Evolutionary conservation across 2,888 invertebrate genomes (phyloP).

Genomic region (Phrixothrix hirtus): DNA sequence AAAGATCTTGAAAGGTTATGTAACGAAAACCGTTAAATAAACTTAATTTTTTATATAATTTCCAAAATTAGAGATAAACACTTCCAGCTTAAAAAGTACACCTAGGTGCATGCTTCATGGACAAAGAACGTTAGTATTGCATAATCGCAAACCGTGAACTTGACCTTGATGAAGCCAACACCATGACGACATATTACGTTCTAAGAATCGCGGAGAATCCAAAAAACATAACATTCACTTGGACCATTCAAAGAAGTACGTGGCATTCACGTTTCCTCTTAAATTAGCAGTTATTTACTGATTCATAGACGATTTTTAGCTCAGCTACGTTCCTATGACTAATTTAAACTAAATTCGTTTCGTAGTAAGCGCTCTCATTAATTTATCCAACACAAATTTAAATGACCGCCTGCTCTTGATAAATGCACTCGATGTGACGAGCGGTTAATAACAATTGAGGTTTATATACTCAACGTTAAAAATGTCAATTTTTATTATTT

Average conservation of each 20-base stretch:
- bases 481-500: constrained; percentile 11
- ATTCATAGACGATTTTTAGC: neutral
- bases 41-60: no score
- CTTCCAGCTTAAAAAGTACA: no score
- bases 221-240: constrained; percentile 19
- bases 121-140: constrained; percentile 29
- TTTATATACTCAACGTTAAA: no score
- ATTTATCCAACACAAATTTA: no score
- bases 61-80: no score
- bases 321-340: constrained; percentile 12
- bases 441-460: no score
- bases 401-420: no score
- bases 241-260: constrained; percentile 7
- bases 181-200: constrained; percentile 29
- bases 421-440: no score
- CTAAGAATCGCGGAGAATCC: constrained; percentile 28
- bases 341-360: constrained; percentile 2
- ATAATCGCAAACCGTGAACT: constrained; percentile 34
- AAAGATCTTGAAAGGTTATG: no score
- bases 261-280: constrained; percentile 10
- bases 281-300: constrained; percentile 4
- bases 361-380: neutral
- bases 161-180: constrained; percentile 33
- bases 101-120: constrained; percentile 24
- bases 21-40: no score